Evolutionary conservation across 37 sponge, comb jelly and placozoan species (phyloP).

Genomic region (Aplysina aerophoba): DNA sequence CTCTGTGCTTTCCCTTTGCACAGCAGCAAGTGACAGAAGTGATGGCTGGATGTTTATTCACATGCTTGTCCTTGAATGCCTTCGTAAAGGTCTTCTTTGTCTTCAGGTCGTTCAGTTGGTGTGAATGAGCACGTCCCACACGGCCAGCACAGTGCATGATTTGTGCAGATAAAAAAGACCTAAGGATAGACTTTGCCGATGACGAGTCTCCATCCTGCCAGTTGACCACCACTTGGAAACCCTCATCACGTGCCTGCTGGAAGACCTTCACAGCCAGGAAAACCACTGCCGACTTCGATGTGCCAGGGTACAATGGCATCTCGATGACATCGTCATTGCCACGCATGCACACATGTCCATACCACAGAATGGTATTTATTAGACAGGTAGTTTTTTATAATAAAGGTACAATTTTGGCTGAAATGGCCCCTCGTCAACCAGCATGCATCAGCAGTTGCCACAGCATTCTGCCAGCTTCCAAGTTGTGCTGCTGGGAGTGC

Average conservation of each 20-base stretch:
- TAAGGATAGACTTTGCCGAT: conserved; percentile 2
- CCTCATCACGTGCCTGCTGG: conserved; percentile 37
- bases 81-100: not conserved
- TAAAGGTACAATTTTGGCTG: conserved; percentile 41
- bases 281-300: conserved; percentile 40
- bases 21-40: conserved; percentile 30
- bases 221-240: conserved; percentile 6
- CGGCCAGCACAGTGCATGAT: conserved; percentile 43
- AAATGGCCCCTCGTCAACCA: conserved; percentile 29
- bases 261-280: conserved; percentile 28
- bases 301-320: conserved; percentile 36
- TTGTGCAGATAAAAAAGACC: not conserved
- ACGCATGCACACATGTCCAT: conserved; percentile 25
- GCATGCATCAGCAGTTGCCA: conserved; percentile 32
- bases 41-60: not conserved
- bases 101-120: not conserved
- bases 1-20: conserved; percentile 1
- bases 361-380: conserved; percentile 33
- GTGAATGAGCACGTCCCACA: conserved; percentile 25
- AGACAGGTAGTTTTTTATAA: conserved; percentile 35
- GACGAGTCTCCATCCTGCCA: conserved; percentile 60
- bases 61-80: no score
- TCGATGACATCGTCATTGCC: conserved; percentile 29
- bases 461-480: conserved; percentile 41
- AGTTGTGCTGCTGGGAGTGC: not conserved